phyloP scores from a whole-genome alignment of 2,888 invertebrate genomes.

The Ceratothoa steindachneri region DNA sequence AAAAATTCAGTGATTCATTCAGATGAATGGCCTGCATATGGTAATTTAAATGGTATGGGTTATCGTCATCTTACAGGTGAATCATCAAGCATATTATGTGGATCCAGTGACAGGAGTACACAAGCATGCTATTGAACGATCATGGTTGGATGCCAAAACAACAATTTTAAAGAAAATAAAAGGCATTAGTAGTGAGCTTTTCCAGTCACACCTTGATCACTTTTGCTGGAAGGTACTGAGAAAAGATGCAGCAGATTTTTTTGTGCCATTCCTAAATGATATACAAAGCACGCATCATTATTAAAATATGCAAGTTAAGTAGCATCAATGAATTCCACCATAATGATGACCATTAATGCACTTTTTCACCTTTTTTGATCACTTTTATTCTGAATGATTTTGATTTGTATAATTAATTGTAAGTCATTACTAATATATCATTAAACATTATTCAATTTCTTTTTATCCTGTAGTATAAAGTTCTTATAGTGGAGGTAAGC shows the following conservation, averaged over 20 bases:
- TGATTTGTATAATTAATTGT: no score
- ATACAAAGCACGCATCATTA: background rate
- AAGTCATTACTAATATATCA: no score
- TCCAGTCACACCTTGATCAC: background rate
- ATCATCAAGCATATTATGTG: slow-evolving; percentile 3
- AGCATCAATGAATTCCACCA: no score
- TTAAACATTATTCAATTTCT: no score
- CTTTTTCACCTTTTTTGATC: no score
- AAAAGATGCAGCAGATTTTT: background rate
- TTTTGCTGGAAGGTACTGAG: background rate
- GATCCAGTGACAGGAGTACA: background rate
- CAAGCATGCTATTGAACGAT: background rate
- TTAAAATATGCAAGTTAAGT: no score
- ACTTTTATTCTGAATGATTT: no score
- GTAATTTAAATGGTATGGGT: slow-evolving; percentile 1
- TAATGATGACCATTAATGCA: no score
- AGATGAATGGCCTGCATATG: slow-evolving; percentile 6
- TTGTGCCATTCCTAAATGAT: background rate
- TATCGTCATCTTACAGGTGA: slow-evolving; percentile 5
- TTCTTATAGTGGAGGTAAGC: no score
- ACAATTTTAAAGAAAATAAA: background rate
- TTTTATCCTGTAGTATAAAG: no score
- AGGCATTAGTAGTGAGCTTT: background rate
- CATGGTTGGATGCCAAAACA: background rate
- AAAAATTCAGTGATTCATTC: background rate